These are phyloP conservation scores for Drosophila austrosaltans DNA, from an alignment of 2,888 invertebrate species.

Conservation along the genomic window DNA sequence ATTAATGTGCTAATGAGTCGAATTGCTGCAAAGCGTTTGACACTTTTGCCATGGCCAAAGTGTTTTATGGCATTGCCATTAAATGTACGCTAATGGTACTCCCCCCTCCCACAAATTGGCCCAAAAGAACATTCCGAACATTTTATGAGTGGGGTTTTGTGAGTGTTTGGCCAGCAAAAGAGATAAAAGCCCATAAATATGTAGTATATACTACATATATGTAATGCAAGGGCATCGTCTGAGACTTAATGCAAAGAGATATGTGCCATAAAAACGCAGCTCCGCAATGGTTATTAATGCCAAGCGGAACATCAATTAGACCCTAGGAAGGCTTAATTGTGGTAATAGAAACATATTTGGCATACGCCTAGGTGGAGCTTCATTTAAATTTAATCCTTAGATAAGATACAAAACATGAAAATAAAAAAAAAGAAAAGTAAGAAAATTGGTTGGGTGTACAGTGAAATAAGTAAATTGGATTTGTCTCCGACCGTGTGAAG, in stretches of 20 bases:
- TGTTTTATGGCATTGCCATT: slow-evolving; percentile 55
- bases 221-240: slow-evolving; percentile 36
- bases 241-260: slow-evolving; percentile 55
- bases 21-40: slow-evolving; percentile 50
- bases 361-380: slow-evolving; percentile 42
- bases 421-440: neutral
- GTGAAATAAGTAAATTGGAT: slow-evolving; percentile 74
- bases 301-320: slow-evolving; percentile 46
- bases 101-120: neutral
- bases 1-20: slow-evolving; percentile 71
- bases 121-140: slow-evolving; percentile 47
- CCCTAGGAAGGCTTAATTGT: slow-evolving; percentile 56
- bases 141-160: slow-evolving; percentile 47
- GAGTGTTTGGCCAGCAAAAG: slow-evolving; percentile 38
- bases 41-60: slow-evolving; percentile 59
- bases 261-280: slow-evolving; percentile 55
- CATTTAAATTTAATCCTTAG: slow-evolving; percentile 19
- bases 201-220: neutral
- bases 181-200: slow-evolving; percentile 49
- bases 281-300: slow-evolving; percentile 42
- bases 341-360: slow-evolving; percentile 53
- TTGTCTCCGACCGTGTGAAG: slow-evolving; percentile 44
- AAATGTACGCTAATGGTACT: slow-evolving; percentile 55
- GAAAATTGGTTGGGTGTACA: neutral
- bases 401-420: neutral